phyloP scores from a whole-genome alignment of 2,888 invertebrate genomes.

The Mesochorus sp. region DNA sequence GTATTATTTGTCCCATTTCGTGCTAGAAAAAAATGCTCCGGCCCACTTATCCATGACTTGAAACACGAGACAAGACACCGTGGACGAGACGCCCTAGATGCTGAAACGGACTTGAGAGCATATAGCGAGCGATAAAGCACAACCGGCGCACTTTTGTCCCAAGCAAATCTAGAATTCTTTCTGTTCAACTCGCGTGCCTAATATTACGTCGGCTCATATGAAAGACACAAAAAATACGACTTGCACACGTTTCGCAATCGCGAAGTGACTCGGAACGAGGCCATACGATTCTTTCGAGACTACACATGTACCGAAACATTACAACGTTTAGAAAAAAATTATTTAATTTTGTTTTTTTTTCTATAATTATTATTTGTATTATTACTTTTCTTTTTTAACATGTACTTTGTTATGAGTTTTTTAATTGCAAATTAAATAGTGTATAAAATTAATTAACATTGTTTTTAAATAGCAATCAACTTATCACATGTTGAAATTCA shows the following conservation, averaged over 20 bases:
- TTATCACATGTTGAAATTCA: no score
- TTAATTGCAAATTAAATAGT: no score
- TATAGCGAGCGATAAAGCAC: constrained; percentile 41
- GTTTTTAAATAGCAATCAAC: no score
- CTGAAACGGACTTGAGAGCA: constrained; percentile 32
- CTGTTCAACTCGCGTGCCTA: neutral
- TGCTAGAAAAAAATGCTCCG: constrained; percentile 13
- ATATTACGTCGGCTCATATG: constrained; percentile 2
- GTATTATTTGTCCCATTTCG: neutral
- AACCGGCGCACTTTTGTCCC: constrained; percentile 13
- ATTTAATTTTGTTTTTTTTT: no score
- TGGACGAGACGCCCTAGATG: constrained; percentile 11
- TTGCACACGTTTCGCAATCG: constrained; percentile 38
- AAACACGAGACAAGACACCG: constrained; percentile 28
- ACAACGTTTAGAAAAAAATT: no score
- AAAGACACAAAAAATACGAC: constrained; percentile 3
- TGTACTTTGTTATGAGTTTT: no score
- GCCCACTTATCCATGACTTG: constrained; percentile 44
- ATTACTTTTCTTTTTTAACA: no score
- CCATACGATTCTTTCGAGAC: constrained; percentile 34
- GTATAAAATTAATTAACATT: no score
- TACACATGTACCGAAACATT: no score
- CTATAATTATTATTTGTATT: no score
- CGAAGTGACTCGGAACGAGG: constrained; percentile 54
- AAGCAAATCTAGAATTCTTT: constrained; percentile 26